These are phyloP conservation scores for Mycalesis mineus DNA, from an alignment of 2,888 invertebrate species.

Conservation along the genomic window DNA sequence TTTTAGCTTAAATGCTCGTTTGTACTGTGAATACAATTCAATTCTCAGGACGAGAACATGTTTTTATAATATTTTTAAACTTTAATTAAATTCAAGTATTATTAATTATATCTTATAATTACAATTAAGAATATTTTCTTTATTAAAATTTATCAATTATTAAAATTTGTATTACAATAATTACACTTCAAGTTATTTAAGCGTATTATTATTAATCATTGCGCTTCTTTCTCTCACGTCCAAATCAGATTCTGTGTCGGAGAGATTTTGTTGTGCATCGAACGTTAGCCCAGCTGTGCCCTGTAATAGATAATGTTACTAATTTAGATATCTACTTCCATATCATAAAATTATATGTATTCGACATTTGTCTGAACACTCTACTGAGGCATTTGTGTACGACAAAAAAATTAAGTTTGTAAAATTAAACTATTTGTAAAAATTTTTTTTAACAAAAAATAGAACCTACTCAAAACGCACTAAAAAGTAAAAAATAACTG, in stretches of 20 bases:
- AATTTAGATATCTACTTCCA: too few species aligned
- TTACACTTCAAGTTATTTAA: background rate
- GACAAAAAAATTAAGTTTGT: too few species aligned
- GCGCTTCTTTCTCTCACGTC: constrained; percentile 47
- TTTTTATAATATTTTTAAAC: background rate
- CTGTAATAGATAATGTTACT: constrained; percentile 36
- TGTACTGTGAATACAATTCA: background rate
- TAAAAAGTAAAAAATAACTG: too few species aligned
- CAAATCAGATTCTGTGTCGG: constrained; percentile 61
- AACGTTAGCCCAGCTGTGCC: constrained; percentile 41
- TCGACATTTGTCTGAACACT: too few species aligned
- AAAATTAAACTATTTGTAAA: too few species aligned
- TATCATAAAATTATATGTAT: too few species aligned
- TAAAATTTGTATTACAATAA: background rate
- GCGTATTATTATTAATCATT: constrained; percentile 35
- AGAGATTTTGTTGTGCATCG: constrained; percentile 44
- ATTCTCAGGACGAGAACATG: background rate
- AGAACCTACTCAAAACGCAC: too few species aligned
- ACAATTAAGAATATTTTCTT: constrained; percentile 13
- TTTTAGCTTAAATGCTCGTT: too few species aligned
- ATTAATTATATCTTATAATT: constrained; percentile 16
- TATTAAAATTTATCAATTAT: constrained; percentile 7
- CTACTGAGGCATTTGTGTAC: too few species aligned
- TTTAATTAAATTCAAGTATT: constrained; percentile 1
- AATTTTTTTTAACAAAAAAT: too few species aligned